Base-by-base conservation (phyloP, 2,888 invertebrate genomes). In the Pardosa pseudoannulata region DNA sequence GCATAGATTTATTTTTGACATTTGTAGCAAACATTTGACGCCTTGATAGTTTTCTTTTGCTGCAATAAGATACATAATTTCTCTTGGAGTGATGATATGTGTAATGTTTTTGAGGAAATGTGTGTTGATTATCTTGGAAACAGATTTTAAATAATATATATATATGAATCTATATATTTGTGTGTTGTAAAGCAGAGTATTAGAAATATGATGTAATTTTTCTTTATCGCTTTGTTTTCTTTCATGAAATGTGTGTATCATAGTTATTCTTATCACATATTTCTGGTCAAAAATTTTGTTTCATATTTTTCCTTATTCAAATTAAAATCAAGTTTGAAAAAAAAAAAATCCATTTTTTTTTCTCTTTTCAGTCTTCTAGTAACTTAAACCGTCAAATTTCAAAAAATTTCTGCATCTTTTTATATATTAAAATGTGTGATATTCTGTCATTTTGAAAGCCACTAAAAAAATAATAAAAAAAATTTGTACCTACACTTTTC, bases 91-190 rank as follows among this genome's bases (percentile, higher is more conserved):
- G 67, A 71, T 71, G 64, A 65, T 29, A 72, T 62, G 36, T 79
- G 28, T 65, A 46, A 68, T 36, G 56, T 68, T 80, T 46, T 80
- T 67, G 46, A 73, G 46, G 32, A 67, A 27, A 7, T 80, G 27
- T 80, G 67, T 80, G 67, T 80, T 64, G 67, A 68, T 56, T 80
- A 67, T 28, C 41, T 73, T 41, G 41, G 41, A 80, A 36, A 32
- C 23, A 74, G 23, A 56, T 50, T 73, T 79, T 79, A 72, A 65
- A 72, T 72, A 79, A 72, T 71, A 64, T 64, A 28, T n/a, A n/a
- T 28, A 32, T 31, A 70, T 46, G 41, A 27, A 75, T 75, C 65
- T 65, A 80, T 72, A 79, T 72, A 73, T 80, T 73, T 36, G 62
- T 80, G 67, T 72, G 62, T 39, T 80, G 50, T 73, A 73, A 80